Percentiles rank a stretch among this genome's conserved stretches.
These are phyloP conservation scores for Bovichtus variegatus DNA, from an alignment of 2,797 vertebrate genomes.

Conservation along the genomic window DNA sequence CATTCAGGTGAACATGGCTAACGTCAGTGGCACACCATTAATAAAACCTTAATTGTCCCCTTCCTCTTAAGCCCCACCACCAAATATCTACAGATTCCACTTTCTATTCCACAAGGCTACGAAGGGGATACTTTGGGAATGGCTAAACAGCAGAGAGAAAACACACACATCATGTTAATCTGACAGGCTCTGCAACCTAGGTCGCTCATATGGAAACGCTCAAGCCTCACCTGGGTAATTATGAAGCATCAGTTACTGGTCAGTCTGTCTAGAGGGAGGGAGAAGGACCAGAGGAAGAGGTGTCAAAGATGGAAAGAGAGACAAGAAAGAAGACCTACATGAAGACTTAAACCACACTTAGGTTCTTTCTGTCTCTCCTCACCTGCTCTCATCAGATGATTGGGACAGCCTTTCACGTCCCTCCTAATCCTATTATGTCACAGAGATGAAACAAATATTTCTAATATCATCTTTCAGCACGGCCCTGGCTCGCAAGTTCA, in stretches of 20 bases:
- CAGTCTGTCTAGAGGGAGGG: slow-evolving; percentile 41
- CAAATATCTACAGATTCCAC: slow-evolving; percentile 49
- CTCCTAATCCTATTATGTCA: slow-evolving; percentile 64
- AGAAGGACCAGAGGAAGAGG: slow-evolving; percentile 41
- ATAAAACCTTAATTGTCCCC: slow-evolving; percentile 72
- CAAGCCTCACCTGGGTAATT: slow-evolving; percentile 72
- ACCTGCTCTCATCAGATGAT: slow-evolving; percentile 33
- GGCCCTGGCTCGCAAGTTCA: neutral
- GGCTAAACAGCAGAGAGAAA: slow-evolving; percentile 63
- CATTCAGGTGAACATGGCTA: slow-evolving; percentile 74
- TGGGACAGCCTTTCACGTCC: slow-evolving; percentile 12
- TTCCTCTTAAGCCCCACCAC: slow-evolving; percentile 61
- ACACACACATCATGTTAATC: slow-evolving; percentile 71
- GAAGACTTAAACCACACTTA: slow-evolving; percentile 47
- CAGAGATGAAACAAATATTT: slow-evolving; percentile 53
- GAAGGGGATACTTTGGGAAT: slow-evolving; percentile 49
- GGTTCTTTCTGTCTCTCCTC: slow-evolving; percentile 45
- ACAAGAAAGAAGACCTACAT: slow-evolving; percentile 26
- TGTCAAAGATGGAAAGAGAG: slow-evolving; percentile 52
- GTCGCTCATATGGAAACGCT: slow-evolving; percentile 73
- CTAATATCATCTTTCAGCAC: slow-evolving; percentile 45
- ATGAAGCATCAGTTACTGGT: slow-evolving; percentile 60
- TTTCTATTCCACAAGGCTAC: slow-evolving; percentile 44
- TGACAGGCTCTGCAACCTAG: slow-evolving; percentile 63
- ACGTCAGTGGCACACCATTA: slow-evolving; percentile 77